Percentiles rank a stretch among this genome's conserved stretches.
Conservation (phyloP, 2,797 vertebrate genomes). For the Manis javanica region DNA sequence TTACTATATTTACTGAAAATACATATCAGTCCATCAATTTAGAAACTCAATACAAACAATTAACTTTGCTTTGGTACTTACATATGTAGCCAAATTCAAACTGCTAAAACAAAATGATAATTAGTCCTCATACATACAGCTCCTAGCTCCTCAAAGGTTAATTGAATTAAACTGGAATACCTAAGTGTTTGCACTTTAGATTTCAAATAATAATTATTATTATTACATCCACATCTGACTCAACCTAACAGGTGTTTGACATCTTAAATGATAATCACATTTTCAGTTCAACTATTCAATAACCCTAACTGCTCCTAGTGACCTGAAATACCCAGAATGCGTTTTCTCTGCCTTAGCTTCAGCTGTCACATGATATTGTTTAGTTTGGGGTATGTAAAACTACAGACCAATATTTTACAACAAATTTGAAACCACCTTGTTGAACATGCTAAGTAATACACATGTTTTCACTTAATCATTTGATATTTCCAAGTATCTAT, state of each 20-base stretch:
- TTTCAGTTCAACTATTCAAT: constrained; percentile 34
- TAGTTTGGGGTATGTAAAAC: neutral
- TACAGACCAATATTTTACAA: neutral
- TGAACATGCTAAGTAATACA: neutral
- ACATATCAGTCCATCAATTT: neutral
- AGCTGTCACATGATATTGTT: neutral
- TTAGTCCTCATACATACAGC: neutral
- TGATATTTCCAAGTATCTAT: neutral
- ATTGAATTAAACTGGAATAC: constrained; percentile 67
- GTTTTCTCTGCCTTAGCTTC: neutral
- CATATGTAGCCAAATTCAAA: neutral
- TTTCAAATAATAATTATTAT: constrained; percentile 43
- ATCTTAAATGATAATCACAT: constrained; percentile 41
- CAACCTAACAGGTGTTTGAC: constrained; percentile 58
- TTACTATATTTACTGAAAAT: constrained; percentile 35
- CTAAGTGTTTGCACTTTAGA: constrained; percentile 38
- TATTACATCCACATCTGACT: constrained; percentile 5
- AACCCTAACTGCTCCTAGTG: constrained; percentile 13
- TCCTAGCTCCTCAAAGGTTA: constrained; percentile 67
- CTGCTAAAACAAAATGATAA: constrained; percentile 48
- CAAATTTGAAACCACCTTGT: neutral
- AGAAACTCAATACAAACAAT: constrained; percentile 11
- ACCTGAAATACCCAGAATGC: neutral
- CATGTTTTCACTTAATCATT: neutral
- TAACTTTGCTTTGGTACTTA: constrained; percentile 10